Evolutionary conservation across 2,113 vertebrate genomes (phyloP).

Genomic region (Enhydra lutris): DNA sequence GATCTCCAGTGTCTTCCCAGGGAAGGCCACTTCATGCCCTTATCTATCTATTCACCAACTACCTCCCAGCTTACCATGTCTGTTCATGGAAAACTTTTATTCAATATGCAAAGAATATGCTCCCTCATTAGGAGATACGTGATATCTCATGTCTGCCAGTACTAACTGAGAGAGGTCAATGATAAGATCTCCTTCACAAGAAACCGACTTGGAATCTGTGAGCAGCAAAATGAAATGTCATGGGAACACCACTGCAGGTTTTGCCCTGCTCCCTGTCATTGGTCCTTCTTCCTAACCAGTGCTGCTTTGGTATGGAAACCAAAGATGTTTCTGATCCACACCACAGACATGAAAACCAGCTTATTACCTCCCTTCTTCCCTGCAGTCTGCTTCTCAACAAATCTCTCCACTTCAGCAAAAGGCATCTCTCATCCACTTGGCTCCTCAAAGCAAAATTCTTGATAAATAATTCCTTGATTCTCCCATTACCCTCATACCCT

Average conservation of each 20-base stretch:
- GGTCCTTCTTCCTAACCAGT: background rate
- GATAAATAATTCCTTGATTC: background rate
- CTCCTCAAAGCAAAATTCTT: background rate
- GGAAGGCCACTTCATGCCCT: background rate
- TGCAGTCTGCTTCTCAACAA: background rate
- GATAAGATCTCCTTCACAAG: slow-evolving; percentile 43
- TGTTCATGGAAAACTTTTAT: slow-evolving; percentile 67
- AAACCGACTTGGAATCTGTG: slow-evolving; percentile 63
- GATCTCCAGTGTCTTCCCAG: background rate
- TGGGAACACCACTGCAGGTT: slow-evolving; percentile 48
- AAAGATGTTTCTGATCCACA: background rate
- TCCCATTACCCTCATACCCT: background rate
- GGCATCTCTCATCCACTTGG: background rate
- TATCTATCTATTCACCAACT: background rate
- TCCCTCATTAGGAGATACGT: slow-evolving; percentile 76
- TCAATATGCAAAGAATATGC: slow-evolving; percentile 80
- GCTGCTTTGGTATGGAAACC: background rate
- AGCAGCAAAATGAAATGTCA: slow-evolving; percentile 45
- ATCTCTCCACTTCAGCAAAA: background rate
- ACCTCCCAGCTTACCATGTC: background rate
- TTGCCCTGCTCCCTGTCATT: background rate
- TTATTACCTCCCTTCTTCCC: no score
- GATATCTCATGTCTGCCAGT: slow-evolving; percentile 73
- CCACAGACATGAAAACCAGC: background rate
- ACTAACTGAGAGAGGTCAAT: slow-evolving; percentile 77